phyloP scores from a whole-genome alignment of 2,888 invertebrate species.

The Ochropleura leucogaster region DNA sequence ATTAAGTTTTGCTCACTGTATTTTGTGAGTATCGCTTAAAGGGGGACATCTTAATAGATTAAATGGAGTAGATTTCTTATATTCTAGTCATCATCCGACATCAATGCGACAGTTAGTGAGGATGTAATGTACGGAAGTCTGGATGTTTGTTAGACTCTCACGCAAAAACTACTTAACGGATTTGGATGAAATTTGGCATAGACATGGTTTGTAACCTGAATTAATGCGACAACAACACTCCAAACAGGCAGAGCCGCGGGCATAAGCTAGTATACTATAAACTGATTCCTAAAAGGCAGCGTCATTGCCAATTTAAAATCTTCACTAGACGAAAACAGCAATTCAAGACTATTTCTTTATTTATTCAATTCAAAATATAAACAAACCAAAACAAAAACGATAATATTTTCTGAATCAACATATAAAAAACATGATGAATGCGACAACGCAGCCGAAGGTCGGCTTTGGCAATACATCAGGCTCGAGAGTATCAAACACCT shows the following conservation, averaged over 20 bases:
- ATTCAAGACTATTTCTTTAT: constrained; percentile 32
- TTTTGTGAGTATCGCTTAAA: constrained; percentile 1
- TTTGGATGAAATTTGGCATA: no score
- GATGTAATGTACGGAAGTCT: no score
- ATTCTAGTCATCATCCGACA: no score
- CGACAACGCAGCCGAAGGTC: constrained; percentile 55
- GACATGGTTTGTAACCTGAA: no score
- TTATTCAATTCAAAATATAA: constrained; percentile 29
- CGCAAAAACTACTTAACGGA: no score
- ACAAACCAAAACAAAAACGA: constrained; percentile 23
- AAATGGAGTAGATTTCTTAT: not conserved
- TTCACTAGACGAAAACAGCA: constrained; percentile 13
- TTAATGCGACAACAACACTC: no score
- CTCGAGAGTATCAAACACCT: constrained; percentile 46
- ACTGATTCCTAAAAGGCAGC: constrained; percentile 10
- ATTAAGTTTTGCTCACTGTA: no score
- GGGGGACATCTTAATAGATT: not conserved
- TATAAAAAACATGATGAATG: constrained; percentile 51
- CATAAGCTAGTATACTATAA: not conserved
- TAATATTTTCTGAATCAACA: constrained; percentile 25
- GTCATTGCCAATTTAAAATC: constrained; percentile 37
- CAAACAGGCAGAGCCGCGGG: no score
- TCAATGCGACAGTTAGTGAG: no score
- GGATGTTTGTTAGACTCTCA: no score
- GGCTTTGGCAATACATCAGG: constrained; percentile 50